Conservation (phyloP, 2,888 invertebrate genomes). For the Campoplex nolae region DNA sequence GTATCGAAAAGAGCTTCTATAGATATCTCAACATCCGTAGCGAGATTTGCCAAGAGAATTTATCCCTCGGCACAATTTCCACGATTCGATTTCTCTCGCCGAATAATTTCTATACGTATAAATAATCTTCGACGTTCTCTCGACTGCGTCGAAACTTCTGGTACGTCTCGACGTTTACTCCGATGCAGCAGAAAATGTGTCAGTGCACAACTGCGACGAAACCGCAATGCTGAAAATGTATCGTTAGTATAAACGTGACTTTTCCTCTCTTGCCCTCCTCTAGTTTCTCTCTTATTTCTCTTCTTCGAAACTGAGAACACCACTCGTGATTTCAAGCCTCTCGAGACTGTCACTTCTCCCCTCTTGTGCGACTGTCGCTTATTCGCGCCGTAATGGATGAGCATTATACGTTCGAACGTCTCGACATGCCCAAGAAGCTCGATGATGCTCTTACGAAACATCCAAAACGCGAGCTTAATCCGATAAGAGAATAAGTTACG, state of each 20-base stretch:
- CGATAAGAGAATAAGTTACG: not conserved
- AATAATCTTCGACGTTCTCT: not conserved
- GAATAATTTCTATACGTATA: constrained; percentile 19
- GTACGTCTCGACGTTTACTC: constrained; percentile 31
- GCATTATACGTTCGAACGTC: constrained; percentile 43
- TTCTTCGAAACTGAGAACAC: constrained; percentile 8
- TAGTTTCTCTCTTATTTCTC: not conserved
- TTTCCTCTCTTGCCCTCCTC: not conserved
- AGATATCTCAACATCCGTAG: constrained; percentile 22
- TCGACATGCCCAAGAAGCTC: constrained; percentile 41
- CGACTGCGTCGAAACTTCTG: constrained; percentile 18
- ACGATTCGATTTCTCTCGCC: constrained; percentile 10
- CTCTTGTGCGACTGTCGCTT: constrained; percentile 12
- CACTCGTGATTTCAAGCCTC: constrained; percentile 68
- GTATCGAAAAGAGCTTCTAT: constrained; percentile 15
- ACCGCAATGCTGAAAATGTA: constrained; percentile 79
- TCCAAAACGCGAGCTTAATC: constrained; percentile 2
- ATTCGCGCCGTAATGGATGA: constrained; percentile 35
- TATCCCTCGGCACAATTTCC: constrained; percentile 33
- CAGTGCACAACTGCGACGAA: constrained; percentile 68
- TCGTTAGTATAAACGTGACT: constrained; percentile 73
- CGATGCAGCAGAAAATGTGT: constrained; percentile 37
- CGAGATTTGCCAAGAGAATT: constrained; percentile 14
- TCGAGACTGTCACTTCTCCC: constrained; percentile 42
- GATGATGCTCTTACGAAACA: constrained; percentile 23